These are phyloP conservation scores for Melinopterus prodromus DNA, from an alignment of 2,888 invertebrate genomes.

Conservation along the genomic window DNA sequence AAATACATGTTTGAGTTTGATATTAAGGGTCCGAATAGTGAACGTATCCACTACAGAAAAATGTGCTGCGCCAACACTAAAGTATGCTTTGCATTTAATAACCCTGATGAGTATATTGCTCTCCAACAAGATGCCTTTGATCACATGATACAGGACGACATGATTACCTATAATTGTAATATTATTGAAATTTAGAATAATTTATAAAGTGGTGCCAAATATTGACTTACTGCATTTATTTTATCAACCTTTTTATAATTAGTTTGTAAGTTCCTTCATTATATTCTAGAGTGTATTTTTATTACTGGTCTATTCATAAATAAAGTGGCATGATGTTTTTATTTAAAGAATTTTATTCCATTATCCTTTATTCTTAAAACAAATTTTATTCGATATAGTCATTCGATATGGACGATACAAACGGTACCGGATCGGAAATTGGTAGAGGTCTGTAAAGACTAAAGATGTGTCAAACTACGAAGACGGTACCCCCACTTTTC, in stretches of 20 bases:
- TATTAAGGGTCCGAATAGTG: slow-evolving; percentile 44
- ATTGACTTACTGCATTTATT: not conserved
- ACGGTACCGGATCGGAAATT: no score
- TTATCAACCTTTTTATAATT: not conserved
- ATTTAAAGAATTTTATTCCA: not conserved
- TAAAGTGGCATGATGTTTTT: not conserved
- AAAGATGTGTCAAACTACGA: no score
- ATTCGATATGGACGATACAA: no score
- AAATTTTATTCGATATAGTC: no score
- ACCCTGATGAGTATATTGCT: slow-evolving; percentile 23
- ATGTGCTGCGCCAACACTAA: slow-evolving; percentile 40
- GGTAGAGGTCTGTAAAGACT: no score
- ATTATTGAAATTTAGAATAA: slow-evolving; percentile 16
- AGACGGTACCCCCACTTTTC: no score
- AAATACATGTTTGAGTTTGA: slow-evolving; percentile 53
- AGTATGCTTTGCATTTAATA: slow-evolving; percentile 37
- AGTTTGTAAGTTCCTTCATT: not conserved
- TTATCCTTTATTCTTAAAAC: not conserved
- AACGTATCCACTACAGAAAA: slow-evolving; percentile 42
- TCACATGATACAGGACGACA: slow-evolving; percentile 7
- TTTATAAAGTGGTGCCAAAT: slow-evolving; percentile 7
- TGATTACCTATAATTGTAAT: slow-evolving; percentile 25
- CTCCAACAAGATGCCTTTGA: slow-evolving; percentile 10
- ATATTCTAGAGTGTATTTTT: not conserved
- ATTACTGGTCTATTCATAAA: not conserved